Evolutionary conservation across 2,113 vertebrate genomes (phyloP).

Genomic region (Pteropus alecto): DNA sequence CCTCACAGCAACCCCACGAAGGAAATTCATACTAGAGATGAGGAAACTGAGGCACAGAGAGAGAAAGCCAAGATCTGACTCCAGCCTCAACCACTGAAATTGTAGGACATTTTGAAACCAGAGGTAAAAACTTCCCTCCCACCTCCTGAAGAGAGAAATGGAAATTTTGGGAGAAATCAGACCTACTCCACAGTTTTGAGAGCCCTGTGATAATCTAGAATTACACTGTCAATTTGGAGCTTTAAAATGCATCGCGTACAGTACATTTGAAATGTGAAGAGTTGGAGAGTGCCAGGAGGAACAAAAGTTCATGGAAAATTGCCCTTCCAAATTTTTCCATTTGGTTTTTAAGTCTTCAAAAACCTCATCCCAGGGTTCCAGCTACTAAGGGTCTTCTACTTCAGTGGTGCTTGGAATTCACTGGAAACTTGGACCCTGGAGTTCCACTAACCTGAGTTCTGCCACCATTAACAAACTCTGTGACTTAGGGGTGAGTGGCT

Average conservation of each 20-base stretch:
- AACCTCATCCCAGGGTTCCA: neutral
- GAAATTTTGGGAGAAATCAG: conserved; percentile 32
- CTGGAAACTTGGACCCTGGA: neutral
- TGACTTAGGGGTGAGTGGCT: neutral
- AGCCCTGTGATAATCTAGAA: conserved; percentile 56
- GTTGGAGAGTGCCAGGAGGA: conserved; percentile 24
- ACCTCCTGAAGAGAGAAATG: conserved; percentile 33
- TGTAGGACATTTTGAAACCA: conserved; percentile 33
- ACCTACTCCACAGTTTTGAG: neutral
- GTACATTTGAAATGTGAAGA: conserved; percentile 53
- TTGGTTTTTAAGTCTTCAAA: conserved; percentile 32
- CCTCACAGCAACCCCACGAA: neutral
- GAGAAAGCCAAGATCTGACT: conserved; percentile 30
- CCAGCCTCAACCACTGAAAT: neutral
- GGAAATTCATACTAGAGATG: neutral
- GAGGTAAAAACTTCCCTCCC: conserved; percentile 9
- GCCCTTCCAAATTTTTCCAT: conserved; percentile 11
- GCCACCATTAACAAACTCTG: neutral
- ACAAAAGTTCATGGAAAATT: conserved; percentile 58
- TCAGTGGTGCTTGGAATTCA: neutral
- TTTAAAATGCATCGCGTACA: neutral
- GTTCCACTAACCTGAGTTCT: neutral
- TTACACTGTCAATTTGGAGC: conserved; percentile 47
- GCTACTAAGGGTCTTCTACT: neutral
- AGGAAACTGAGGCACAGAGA: neutral